A percentile compares a stretch with the other conserved stretches of the same genome.
Evolutionary conservation across 1,140 invertebrate genomes (phyloP).

Genomic region (Nixonia krombeini): DNA sequence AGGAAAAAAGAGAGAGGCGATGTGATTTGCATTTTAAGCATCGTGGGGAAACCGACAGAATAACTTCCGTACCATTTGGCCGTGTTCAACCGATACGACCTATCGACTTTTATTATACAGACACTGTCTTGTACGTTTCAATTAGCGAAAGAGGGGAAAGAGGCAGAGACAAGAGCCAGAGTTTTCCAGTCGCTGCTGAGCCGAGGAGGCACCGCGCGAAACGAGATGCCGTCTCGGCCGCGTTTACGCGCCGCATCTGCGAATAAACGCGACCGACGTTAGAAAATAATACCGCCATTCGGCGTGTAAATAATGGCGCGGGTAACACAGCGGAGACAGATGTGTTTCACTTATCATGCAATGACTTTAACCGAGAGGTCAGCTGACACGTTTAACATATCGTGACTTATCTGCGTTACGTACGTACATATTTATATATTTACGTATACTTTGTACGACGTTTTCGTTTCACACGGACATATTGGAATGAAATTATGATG

Average conservation of each 20-base stretch:
- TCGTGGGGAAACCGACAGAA: constrained; percentile 42
- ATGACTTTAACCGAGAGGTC: neutral
- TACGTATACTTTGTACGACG: too few relatives aligned
- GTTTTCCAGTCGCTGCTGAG: constrained; percentile 13
- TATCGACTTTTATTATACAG: constrained; percentile 46
- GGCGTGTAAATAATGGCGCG: too few relatives aligned
- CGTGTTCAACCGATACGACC: constrained; percentile 45
- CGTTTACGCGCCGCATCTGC: too few relatives aligned
- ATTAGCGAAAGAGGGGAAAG: constrained; percentile 18
- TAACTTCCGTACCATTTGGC: constrained; percentile 51
- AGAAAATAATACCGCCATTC: too few relatives aligned
- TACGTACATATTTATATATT: too few relatives aligned
- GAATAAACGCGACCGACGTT: too few relatives aligned
- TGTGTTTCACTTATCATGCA: neutral
- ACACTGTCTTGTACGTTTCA: constrained; percentile 37
- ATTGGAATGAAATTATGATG: too few relatives aligned
- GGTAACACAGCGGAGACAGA: too few relatives aligned
- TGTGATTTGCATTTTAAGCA: constrained; percentile 56
- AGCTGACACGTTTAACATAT: neutral
- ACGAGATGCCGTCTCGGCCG: too few relatives aligned
- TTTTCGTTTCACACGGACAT: too few relatives aligned
- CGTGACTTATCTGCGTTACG: too few relatives aligned
- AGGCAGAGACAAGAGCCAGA: constrained; percentile 24
- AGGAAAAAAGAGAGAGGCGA: constrained; percentile 24
- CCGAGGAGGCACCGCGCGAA: too few relatives aligned